phyloP scores from a whole-genome alignment of 1,140 invertebrate genomes.

The Lanistes nyassanus region DNA sequence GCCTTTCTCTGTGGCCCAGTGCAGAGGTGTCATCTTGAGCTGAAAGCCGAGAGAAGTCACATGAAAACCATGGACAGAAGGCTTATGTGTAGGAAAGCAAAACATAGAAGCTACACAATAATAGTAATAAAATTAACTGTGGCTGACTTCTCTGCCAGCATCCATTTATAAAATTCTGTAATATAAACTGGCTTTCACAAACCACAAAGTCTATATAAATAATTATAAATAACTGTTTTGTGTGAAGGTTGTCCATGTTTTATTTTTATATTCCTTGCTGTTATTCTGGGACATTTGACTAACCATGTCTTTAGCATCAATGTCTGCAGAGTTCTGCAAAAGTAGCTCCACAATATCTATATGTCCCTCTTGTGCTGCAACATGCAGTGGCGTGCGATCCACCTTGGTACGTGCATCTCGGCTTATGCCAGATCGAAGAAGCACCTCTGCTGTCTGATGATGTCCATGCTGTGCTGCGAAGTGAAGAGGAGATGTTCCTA shows the following conservation, averaged over 20 bases:
- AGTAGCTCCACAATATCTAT: slow-evolving; percentile 80
- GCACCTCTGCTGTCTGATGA: slow-evolving; percentile 81
- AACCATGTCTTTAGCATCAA: slow-evolving; percentile 87
- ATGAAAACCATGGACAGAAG: too few species aligned
- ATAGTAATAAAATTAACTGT: too few species aligned
- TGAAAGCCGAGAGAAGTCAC: too few species aligned
- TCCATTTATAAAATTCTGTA: too few species aligned
- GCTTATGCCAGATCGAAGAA: slow-evolving; percentile 85
- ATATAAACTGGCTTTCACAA: too few species aligned
- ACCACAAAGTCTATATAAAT: too few species aligned
- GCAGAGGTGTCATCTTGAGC: slow-evolving; percentile 92
- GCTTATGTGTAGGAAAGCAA: too few species aligned
- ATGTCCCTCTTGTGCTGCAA: slow-evolving; percentile 88
- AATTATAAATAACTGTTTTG: too few species aligned
- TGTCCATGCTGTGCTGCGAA: slow-evolving; percentile 87
- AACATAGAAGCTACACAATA: too few species aligned
- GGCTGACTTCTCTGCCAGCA: too few species aligned
- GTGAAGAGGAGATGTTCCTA: slow-evolving; percentile 90
- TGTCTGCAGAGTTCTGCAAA: slow-evolving; percentile 80
- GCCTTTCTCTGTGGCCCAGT: slow-evolving; percentile 92
- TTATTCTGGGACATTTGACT: slow-evolving; percentile 31
- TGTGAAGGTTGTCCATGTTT: too few species aligned
- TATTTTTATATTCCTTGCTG: too few species aligned
- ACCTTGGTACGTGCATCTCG: slow-evolving; percentile 91
- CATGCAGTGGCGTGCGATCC: slow-evolving; percentile 88